Evolutionary conservation across 2,888 invertebrate species (phyloP).

Genomic region (Malthinus flaveolus): DNA sequence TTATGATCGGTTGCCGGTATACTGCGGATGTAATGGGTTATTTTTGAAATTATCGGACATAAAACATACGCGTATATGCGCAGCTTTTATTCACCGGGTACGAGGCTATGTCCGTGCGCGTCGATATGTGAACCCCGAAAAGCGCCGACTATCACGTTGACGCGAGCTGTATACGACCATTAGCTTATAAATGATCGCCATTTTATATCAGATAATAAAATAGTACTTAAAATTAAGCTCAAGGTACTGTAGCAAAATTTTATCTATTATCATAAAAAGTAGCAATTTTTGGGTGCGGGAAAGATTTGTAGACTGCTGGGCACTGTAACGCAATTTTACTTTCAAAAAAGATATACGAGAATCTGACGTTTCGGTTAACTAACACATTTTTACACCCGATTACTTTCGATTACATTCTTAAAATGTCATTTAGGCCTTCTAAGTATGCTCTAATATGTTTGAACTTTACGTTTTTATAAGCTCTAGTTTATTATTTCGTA

Average conservation of each 20-base stretch:
- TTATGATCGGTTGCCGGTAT: conserved; percentile 17
- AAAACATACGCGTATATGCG: conserved; percentile 11
- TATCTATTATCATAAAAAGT: conserved; percentile 7
- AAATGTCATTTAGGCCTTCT: no score
- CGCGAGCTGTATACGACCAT: conserved; percentile 47
- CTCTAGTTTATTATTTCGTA: no score
- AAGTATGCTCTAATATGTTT: no score
- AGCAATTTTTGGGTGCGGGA: conserved; percentile 6
- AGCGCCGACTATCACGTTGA: conserved; percentile 62
- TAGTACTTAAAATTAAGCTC: conserved; percentile 35
- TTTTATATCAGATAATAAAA: conserved; percentile 46
- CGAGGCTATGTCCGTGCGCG: conserved; percentile 67
- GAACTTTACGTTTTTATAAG: no score
- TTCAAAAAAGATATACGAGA: no score
- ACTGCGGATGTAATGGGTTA: conserved; percentile 14
- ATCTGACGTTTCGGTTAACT: no score
- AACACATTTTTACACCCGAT: no score
- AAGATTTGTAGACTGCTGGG: not conserved
- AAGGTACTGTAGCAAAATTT: conserved; percentile 31
- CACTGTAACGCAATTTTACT: no score
- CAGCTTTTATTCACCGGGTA: conserved; percentile 38
- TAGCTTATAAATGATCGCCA: conserved; percentile 46
- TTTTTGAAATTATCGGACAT: conserved; percentile 20
- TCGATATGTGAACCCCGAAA: conserved; percentile 77
- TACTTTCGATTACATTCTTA: no score